Evolutionary conservation across 2,888 invertebrate species (phyloP), one percentile per base, ranked within the genome.

Genomic region (Chrysolina americana): DNA sequence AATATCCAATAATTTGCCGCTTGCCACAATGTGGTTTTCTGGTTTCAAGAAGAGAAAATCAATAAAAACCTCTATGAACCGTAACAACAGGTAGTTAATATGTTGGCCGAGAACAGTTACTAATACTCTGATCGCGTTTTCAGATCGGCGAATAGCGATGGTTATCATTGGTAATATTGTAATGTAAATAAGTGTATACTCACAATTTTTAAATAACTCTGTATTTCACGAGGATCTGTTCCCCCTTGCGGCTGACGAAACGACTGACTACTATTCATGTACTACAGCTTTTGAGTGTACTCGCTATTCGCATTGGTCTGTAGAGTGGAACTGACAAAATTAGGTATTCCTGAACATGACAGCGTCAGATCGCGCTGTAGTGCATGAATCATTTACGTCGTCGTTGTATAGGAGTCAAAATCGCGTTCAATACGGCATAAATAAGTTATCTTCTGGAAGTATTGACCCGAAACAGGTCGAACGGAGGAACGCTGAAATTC

Each of bases 341-440:
- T 50, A 50, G 19, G 19, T 9, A 50, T 50, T 50, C 50, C n/a
- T n/a, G n/a, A 59, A 15, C 59, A 59, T 59, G 36, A 59, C 59
- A 59, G 15, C 6, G 59, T n/a, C 28, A 28, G 10, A 59, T 36
- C n/a, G 28, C 15, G n/a, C 15, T 59, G 4, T 11, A 21, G 3
- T 53, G 2, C 10, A 11, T 4, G 21, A 19, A 21, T 9, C 53
- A 44, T 21, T 53, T 53, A 53, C 17, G 17, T 13, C 21, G 4
- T 21, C 13, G 2, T 4, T 53, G 11, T 11, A 19, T 53, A 21
- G 19, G 11, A 21, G 19, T 53, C 21, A 53, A 53, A 53, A 53
- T 53, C 53, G 53, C 21, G 19, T 19, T 21, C 21, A 13, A 21
- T 11, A 13, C 5, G 5, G 11, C 13, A 53, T 11, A 11, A 53